Percentiles rank a stretch among this genome's conserved stretches.
phyloP scores from a whole-genome alignment of 92 coral and sea anemone species.

The Heteractis magnifica region DNA sequence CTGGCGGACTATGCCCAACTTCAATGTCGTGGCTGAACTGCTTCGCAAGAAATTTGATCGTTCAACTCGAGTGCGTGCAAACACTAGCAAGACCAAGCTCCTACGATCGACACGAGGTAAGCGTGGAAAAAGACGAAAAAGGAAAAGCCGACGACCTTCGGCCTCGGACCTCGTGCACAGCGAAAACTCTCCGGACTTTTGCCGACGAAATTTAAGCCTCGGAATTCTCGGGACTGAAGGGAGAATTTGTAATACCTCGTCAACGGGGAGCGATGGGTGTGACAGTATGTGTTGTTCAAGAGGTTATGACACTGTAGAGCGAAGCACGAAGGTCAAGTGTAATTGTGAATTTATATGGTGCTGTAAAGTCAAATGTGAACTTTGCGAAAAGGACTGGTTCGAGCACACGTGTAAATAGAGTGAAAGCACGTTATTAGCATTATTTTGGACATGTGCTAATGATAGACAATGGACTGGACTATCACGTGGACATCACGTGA shows the following conservation, averaged over 20 bases:
- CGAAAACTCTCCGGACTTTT: slow-evolving; percentile 72
- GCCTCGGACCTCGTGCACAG: slow-evolving; percentile 60
- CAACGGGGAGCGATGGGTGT: slow-evolving; percentile 66
- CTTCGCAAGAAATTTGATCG: slow-evolving; percentile 69
- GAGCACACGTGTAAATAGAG: slow-evolving; percentile 68
- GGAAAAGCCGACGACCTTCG: slow-evolving; percentile 53
- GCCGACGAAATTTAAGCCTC: slow-evolving; percentile 49
- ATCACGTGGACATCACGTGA: slow-evolving; percentile 1
- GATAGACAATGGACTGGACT: background rate
- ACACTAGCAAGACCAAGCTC: slow-evolving; percentile 66
- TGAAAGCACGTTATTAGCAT: background rate
- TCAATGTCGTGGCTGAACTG: slow-evolving; percentile 54
- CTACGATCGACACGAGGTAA: slow-evolving; percentile 40
- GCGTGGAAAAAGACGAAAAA: slow-evolving; percentile 59
- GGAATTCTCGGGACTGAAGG: slow-evolving; percentile 82
- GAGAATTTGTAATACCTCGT: slow-evolving; percentile 64
- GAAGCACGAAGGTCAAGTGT: slow-evolving; percentile 60
- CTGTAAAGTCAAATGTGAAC: slow-evolving; percentile 74
- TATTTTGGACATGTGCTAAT: background rate
- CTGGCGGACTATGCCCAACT: slow-evolving; percentile 83
- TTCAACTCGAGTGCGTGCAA: slow-evolving; percentile 59
- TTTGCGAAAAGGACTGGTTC: slow-evolving; percentile 62
- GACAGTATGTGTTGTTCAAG: slow-evolving; percentile 87
- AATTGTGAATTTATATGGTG: slow-evolving; percentile 96
- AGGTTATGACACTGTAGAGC: slow-evolving; percentile 43